Base-by-base conservation (phyloP, 1,140 invertebrate species). In the Asbolus verrucosus region DNA sequence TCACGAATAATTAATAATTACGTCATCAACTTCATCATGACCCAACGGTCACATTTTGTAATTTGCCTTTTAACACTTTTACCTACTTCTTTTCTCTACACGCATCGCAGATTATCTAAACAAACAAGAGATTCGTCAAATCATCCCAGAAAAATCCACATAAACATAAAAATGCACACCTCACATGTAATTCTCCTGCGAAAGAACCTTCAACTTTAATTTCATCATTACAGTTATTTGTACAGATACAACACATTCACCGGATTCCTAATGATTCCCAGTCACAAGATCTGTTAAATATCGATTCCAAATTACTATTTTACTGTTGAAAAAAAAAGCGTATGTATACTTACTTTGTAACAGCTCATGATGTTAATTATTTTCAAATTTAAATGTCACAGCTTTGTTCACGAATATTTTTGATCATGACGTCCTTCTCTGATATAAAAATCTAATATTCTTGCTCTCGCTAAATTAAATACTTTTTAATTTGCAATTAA, bases 211-310 rank as follows among this genome's bases (percentile, higher is more conserved):
- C 46, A 54, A 54, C 46, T 54, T 54, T 54, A 54, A 54, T 54
- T 54, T 54, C 46, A 54, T 54, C 46, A 54, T 54, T 54, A 54
- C 46, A 54, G 46, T 54, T 54, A 54, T 54, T 54, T 54, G 46
- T 54, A 21, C 46, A 54, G 9, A 54, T 54, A 54, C 46, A 54
- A 27, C 19, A 27, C 46, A 27, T 54, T 54, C 46, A 27, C 46
- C 14, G 21, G 21, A 46, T 46, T 46, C 6, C 21, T 46, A 46
- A 46, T 46, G 21, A 18, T n/a, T 46, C 1, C 15, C 9, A 16
- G n/a, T 19, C 14, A 18, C 18, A n/a, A n/a, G n/a, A n/a, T n/a
- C n/a, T n/a, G n/a, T n/a, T n/a, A n/a, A n/a, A n/a, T n/a, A 54
- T 54, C 21, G 11, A 54, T 54, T 54, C 21, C 41, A 19, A 24